These are phyloP conservation scores for Phrynocephalus versicolor DNA, from an alignment of 2,113 vertebrate genomes.

Conservation along the genomic window DNA sequence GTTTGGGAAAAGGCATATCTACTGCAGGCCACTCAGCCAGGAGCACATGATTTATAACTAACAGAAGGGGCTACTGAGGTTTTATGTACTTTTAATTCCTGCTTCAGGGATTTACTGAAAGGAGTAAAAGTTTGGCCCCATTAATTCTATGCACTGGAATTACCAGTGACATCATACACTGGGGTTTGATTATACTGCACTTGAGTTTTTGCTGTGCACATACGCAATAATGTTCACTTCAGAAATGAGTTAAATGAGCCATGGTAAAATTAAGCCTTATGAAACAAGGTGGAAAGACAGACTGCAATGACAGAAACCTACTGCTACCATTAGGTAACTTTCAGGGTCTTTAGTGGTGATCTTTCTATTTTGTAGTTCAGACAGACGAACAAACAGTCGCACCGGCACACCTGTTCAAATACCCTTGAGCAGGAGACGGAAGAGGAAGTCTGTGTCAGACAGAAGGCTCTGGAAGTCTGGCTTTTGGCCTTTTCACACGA, in stretches of 20 bases:
- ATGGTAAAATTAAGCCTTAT: constrained; percentile 6
- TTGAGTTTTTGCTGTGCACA: neutral
- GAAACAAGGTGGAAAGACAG: neutral
- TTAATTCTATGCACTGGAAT: constrained; percentile 16
- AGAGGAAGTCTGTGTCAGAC: neutral
- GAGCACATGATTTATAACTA: constrained; percentile 32
- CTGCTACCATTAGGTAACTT: neutral
- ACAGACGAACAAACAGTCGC: neutral
- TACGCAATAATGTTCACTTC: neutral
- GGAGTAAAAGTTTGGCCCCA: constrained; percentile 24
- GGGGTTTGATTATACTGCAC: constrained; percentile 3
- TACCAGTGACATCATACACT: constrained; percentile 12
- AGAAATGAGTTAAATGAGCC: neutral
- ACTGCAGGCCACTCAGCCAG: neutral
- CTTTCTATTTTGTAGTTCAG: neutral
- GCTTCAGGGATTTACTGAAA: constrained; percentile 50
- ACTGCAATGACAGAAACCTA: neutral
- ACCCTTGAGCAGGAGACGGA: neutral
- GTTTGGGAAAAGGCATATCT: constrained; percentile 45
- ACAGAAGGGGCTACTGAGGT: neutral
- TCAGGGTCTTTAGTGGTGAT: neutral
- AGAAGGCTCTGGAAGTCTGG: neutral
- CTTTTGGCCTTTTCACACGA: no score
- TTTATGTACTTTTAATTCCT: constrained; percentile 40
- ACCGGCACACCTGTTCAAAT: neutral